Evolutionary conservation across 2,797 vertebrate genomes (phyloP).

Genomic region (Rhabdophis nuchalis): DNA sequence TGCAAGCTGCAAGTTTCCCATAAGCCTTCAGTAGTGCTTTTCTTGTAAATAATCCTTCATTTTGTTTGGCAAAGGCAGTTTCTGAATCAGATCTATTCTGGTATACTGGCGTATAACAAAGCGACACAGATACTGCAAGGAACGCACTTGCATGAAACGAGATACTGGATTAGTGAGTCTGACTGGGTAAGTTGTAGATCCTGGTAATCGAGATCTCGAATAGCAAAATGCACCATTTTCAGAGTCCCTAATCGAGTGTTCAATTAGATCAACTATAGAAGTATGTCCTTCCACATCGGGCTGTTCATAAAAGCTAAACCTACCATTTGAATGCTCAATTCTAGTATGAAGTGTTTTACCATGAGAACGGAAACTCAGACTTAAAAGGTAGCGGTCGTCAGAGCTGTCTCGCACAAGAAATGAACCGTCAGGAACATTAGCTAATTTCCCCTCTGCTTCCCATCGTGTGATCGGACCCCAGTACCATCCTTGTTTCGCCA

Average conservation of each 20-base stretch:
- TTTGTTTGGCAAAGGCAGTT: constrained; percentile 99
- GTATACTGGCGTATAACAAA: constrained; percentile 98
- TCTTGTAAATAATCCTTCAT: constrained; percentile 99
- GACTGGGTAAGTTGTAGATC: constrained; percentile 96
- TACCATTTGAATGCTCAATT: constrained; percentile 97
- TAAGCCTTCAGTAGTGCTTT: constrained; percentile 97
- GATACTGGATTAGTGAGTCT: constrained; percentile 95
- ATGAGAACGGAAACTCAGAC: constrained; percentile 96
- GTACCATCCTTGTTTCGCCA: constrained; percentile 98
- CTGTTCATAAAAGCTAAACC: constrained; percentile 99
- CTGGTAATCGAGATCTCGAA: constrained; percentile 92
- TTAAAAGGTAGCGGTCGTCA: constrained; percentile 95
- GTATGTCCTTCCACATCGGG: constrained; percentile 97
- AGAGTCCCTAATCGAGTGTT: constrained; percentile 97
- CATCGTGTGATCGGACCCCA: constrained; percentile 98
- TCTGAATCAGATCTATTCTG: constrained; percentile 97
- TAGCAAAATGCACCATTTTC: constrained; percentile 98
- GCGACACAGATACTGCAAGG: constrained; percentile 96
- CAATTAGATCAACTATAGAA: constrained; percentile 96
- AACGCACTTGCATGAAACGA: constrained; percentile 98
- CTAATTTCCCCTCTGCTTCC: constrained; percentile 96
- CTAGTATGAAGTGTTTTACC: constrained; percentile 96
- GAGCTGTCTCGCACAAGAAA: constrained; percentile 97
- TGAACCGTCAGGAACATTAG: constrained; percentile 90
- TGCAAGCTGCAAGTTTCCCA: constrained; percentile 87